These are phyloP conservation scores for Orthochromis indermauri DNA, from an alignment of 2,113 vertebrate genomes.

Conservation along the genomic window DNA sequence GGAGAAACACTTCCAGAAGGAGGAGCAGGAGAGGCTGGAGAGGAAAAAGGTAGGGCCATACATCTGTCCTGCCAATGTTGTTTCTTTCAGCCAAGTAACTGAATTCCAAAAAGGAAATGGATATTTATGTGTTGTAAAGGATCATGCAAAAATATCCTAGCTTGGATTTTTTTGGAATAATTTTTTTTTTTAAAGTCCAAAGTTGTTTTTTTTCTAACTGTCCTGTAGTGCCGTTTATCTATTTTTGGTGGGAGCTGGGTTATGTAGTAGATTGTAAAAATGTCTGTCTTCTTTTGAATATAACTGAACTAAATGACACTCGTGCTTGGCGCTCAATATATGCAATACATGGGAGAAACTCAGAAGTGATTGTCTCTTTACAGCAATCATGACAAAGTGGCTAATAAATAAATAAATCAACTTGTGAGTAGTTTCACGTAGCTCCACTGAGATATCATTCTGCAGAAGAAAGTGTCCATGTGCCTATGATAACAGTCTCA, in stretches of 20 bases:
- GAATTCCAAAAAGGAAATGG: not conserved
- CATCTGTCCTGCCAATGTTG: not conserved
- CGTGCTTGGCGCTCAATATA: not conserved
- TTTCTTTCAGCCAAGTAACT: not conserved
- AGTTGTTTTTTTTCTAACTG: not conserved
- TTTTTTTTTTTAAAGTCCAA: not conserved
- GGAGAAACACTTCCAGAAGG: slow-evolving; percentile 95
- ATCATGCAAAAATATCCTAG: not conserved
- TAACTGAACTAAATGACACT: not conserved
- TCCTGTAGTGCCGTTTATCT: not conserved
- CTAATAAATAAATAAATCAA: not conserved
- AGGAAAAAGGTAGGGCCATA: slow-evolving; percentile 82
- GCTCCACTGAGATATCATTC: not conserved
- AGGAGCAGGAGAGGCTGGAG: slow-evolving; percentile 93
- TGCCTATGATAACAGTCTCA: not conserved
- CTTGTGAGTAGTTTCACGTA: not conserved
- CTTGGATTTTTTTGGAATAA: not conserved
- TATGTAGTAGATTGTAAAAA: not conserved
- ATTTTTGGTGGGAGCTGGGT: not conserved
- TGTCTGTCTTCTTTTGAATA: not conserved
- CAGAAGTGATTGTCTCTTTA: not conserved
- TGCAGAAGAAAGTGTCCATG: not conserved
- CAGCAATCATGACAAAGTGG: not conserved
- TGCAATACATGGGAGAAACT: not conserved
- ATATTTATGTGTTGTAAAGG: not conserved